Base-by-base conservation (phyloP, 92 coral and sea anemone species). In the Porites lobata region DNA sequence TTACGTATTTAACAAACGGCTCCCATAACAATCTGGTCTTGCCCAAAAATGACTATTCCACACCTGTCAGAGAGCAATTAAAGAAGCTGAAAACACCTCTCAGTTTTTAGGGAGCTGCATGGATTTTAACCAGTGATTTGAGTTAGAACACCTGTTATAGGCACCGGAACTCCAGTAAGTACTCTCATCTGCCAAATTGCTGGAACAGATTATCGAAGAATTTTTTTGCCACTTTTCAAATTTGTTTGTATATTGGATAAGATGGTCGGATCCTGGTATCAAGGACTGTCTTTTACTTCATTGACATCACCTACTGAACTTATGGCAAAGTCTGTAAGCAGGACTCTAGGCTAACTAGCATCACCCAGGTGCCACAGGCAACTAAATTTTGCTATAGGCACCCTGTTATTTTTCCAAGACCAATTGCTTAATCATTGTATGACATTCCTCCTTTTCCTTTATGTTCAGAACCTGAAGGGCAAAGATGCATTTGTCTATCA, bases 401-500 rank as follows among this genome's bases (percentile, higher is more conserved):
- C 65, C 65, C 65, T 9, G 65, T 18, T 12, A 61, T 18, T 12
- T 61, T 61, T 13, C 65, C n/a, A 13, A 13, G 65, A 12, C n/a
- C 13, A 18, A 61, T 18, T 61, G n/a, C n/a, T 13, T 18, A 61
- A 18, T 61, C 15, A 61, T 18, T 61, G n/a, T 61, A 18, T 13
- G n/a, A 12, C 13, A 61, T 61, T 61, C 15, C 67, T 58, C 19
- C 57, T 18, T 59, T 59, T 21, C 70, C 61, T 80, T 52, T 22
- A 47, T 71, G 15, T 83, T 50, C 61, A 83, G 87, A 83, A 83
- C 75, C 80, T 83, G 70, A 83, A 83, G 52, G 87, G 87, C 6
- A 70, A 79, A 72, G 87, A 83, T 83, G 87, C 78, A 59, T 83
- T 83, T 12, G 79, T 83, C 67, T 83, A 83, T 57, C 79, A 83